Evolutionary conservation across 2,113 vertebrate genomes (phyloP).

Genomic region (Dolichotis patagonum): DNA sequence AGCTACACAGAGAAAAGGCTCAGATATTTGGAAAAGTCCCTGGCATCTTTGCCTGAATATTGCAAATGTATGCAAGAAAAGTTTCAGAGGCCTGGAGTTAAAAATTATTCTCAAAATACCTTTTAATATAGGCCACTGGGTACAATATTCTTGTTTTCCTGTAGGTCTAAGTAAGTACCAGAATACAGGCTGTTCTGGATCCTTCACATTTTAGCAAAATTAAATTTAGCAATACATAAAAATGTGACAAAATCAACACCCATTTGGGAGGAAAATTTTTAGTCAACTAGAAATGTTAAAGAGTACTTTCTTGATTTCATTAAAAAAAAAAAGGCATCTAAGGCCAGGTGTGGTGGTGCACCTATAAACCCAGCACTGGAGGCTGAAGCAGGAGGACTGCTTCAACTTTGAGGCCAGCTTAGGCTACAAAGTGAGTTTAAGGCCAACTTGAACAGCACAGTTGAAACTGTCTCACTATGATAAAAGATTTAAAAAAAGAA

Average conservation of each 20-base stretch:
- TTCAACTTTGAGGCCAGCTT: too few species aligned
- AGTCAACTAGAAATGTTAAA: not conserved
- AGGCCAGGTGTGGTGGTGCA: too few species aligned
- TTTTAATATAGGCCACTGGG: not conserved
- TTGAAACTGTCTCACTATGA: too few species aligned
- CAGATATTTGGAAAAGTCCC: not conserved
- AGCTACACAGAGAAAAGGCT: not conserved
- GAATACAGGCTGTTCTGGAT: not conserved
- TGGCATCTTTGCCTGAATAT: not conserved
- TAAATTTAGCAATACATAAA: not conserved
- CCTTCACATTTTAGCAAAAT: not conserved
- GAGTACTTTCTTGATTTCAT: not conserved
- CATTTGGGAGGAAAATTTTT: not conserved
- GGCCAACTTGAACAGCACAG: too few species aligned
- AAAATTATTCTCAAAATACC: not conserved
- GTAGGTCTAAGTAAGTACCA: not conserved
- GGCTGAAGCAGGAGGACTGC: too few species aligned
- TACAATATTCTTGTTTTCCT: not conserved
- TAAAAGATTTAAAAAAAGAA: too few species aligned
- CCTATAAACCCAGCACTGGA: too few species aligned
- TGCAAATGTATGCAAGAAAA: not conserved
- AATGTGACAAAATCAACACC: not conserved
- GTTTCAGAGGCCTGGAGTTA: not conserved
- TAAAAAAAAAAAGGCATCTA: not conserved
- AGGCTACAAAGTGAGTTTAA: too few species aligned